These are phyloP conservation scores for Anticlea derivata DNA, from an alignment of 2,888 invertebrate species.

Conservation along the genomic window DNA sequence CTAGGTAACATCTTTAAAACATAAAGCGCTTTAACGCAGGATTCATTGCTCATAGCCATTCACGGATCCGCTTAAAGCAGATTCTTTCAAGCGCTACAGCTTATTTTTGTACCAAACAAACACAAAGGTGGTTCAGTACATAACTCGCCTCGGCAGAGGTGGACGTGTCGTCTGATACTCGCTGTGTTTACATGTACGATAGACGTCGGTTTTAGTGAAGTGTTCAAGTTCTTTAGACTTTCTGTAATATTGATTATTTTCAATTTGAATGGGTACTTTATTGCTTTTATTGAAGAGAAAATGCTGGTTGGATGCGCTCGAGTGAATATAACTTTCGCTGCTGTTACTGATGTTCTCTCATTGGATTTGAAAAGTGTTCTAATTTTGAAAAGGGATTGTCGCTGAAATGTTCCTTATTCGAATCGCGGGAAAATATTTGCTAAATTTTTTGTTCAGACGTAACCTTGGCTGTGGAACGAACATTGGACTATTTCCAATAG, in stretches of 20 bases:
- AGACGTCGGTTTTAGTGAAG: conserved; percentile 32
- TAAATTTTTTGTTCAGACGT: conserved; percentile 29
- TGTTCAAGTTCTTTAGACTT: conserved; percentile 3
- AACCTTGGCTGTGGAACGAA: conserved; percentile 49
- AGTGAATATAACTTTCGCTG: conserved; percentile 71
- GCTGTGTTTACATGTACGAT: conserved; percentile 48
- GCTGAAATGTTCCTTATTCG: neutral
- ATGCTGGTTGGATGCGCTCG: conserved; percentile 68
- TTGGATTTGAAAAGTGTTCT: conserved; percentile 36
- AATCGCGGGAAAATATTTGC: neutral
- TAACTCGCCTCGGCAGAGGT: conserved; percentile 57
- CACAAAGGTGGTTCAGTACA: conserved; percentile 57
- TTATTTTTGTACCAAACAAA: conserved; percentile 44
- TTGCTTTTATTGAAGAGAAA: conserved; percentile 44
- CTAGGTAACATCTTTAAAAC: conserved; percentile 22
- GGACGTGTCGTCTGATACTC: conserved; percentile 55
- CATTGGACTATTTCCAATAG: conserved; percentile 39
- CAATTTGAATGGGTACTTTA: conserved; percentile 31
- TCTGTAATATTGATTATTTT: conserved; percentile 21
- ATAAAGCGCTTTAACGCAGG: conserved; percentile 45
- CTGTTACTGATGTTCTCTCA: conserved; percentile 31
- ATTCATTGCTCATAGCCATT: conserved; percentile 26
- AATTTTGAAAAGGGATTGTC: conserved; percentile 14
- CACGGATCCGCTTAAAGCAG: conserved; percentile 25
- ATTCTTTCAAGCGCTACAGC: conserved; percentile 52